Evolutionary conservation across 2,888 invertebrate species (phyloP).

Genomic region (Carterocephalus palaemon): DNA sequence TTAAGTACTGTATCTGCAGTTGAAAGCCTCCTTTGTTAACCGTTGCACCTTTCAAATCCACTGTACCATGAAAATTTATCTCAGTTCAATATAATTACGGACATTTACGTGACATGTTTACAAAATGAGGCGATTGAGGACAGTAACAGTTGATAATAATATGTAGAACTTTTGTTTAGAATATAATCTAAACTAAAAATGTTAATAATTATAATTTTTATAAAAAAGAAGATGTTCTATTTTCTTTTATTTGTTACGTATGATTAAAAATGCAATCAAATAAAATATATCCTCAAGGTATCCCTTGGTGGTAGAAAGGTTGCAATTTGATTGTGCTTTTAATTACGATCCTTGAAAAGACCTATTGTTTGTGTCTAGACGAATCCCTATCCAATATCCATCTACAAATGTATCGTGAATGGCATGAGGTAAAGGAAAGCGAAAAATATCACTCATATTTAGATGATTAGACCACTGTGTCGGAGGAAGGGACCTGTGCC

Average conservation of each 20-base stretch:
- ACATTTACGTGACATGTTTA: too few relatives aligned
- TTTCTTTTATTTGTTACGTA: too few relatives aligned
- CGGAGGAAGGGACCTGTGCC: too few relatives aligned
- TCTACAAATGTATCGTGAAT: constrained; percentile 31
- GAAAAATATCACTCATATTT: constrained; percentile 8
- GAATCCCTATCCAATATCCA: constrained; percentile 29
- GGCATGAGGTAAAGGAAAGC: constrained; percentile 9
- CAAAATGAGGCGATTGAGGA: too few relatives aligned
- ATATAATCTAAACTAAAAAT: too few relatives aligned
- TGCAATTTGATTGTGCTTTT: constrained; percentile 33
- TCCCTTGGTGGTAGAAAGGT: constrained; percentile 5
- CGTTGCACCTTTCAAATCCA: constrained; percentile 9
- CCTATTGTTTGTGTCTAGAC: constrained; percentile 40
- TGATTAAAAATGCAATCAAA: too few relatives aligned
- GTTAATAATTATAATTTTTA: too few relatives aligned
- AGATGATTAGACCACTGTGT: too few relatives aligned
- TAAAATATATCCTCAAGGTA: too few relatives aligned
- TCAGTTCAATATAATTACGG: constrained; percentile 1
- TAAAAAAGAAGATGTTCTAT: too few relatives aligned
- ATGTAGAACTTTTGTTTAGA: too few relatives aligned
- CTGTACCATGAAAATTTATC: constrained; percentile 12
- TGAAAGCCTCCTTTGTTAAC: constrained; percentile 16
- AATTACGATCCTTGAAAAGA: constrained; percentile 38
- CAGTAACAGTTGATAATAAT: too few relatives aligned
- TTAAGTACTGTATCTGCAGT: constrained; percentile 7